These are phyloP conservation scores for Phocoena sinus DNA, from an alignment of 2,113 vertebrate genomes.

Conservation along the genomic window DNA sequence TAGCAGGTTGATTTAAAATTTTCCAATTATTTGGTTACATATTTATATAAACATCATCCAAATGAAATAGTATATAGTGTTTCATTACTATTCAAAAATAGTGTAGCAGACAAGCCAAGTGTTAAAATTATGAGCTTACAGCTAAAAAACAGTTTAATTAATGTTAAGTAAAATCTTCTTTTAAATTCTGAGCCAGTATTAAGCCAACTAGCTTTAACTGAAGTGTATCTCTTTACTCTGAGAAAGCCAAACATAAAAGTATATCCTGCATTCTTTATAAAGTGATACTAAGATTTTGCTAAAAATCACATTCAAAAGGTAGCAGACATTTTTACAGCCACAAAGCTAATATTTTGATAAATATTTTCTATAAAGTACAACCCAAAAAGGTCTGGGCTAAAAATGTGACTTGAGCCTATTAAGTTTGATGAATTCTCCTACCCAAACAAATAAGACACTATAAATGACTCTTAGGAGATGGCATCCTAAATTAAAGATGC, in stretches of 20 bases:
- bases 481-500: neutral
- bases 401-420: slow-evolving; percentile 1
- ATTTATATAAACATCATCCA: slow-evolving; percentile 9
- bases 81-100: neutral
- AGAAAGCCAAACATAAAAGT: slow-evolving; percentile 11
- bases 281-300: neutral
- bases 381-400: neutral
- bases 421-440: neutral
- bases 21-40: neutral
- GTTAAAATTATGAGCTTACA: neutral
- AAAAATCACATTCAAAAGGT: slow-evolving; percentile 20
- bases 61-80: neutral
- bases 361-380: neutral
- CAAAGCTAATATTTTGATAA: neutral
- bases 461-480: neutral
- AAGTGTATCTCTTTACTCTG: neutral
- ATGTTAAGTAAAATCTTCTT: neutral
- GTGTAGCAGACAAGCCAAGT: neutral
- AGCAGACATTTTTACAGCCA: neutral
- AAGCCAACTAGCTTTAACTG: slow-evolving; percentile 24
- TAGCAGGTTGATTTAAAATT: slow-evolving; percentile 3
- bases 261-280: neutral
- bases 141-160: slow-evolving; percentile 19
- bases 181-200: neutral
- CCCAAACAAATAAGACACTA: neutral